Percentiles rank a stretch among this genome's conserved stretches.
Evolutionary conservation across 2,888 invertebrate species (phyloP).

Genomic region (Euplexia lucipara): DNA sequence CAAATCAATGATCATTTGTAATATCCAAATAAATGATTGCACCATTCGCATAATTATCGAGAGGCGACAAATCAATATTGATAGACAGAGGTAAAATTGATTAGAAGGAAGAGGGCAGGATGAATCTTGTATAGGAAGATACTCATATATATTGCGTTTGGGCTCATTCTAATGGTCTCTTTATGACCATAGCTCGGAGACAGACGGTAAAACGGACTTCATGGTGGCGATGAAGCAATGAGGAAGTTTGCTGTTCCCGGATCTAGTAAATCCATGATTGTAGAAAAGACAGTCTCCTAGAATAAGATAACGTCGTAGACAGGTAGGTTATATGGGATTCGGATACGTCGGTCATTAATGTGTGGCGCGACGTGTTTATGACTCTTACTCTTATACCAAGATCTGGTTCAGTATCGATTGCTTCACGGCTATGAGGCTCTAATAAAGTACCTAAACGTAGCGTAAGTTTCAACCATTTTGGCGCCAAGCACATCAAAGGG

Average conservation of each 20-base stretch:
- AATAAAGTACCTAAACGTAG: no score
- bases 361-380: slow-evolving; percentile 21
- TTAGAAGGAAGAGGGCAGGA: no score
- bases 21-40: slow-evolving; percentile 8
- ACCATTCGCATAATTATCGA: neutral
- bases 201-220: neutral
- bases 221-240: neutral
- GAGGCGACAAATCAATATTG: no score
- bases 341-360: slow-evolving; percentile 1
- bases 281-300: neutral
- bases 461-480: no score
- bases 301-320: slow-evolving; percentile 2
- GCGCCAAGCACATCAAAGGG: no score
- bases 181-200: no score
- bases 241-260: neutral
- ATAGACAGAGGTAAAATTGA: no score
- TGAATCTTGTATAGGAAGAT: no score
- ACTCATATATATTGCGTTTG: no score
- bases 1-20: slow-evolving; percentile 5
- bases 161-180: no score
- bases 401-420: slow-evolving; percentile 15
- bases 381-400: slow-evolving; percentile 1
- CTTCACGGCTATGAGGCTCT: neutral
- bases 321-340: neutral
- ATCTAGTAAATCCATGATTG: neutral